phyloP scores from a whole-genome alignment of 1,140 invertebrate genomes.

The Trichonephila inaurata region DNA sequence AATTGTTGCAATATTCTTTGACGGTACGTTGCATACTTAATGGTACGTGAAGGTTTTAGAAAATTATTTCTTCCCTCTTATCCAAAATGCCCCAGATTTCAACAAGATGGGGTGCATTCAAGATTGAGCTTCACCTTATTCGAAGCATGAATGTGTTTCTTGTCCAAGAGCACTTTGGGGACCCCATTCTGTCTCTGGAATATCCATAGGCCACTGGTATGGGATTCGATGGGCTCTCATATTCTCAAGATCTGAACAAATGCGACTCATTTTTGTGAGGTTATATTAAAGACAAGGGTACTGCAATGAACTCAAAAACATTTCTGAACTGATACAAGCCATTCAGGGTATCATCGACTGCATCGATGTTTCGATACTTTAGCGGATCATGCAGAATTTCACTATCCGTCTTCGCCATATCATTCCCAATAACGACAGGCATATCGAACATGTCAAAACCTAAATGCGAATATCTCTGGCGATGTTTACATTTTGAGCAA shows the following conservation, averaged over 20 bases:
- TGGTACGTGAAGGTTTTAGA: too few relatives aligned
- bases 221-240: background rate
- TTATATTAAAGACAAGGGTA: background rate
- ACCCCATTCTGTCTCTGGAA: background rate
- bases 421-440: background rate
- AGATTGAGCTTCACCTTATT: background rate
- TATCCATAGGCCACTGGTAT: background rate
- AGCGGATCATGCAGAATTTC: background rate
- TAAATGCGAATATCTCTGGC: background rate
- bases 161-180: background rate
- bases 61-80: background rate
- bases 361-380: background rate
- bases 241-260: background rate
- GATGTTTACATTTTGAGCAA: background rate
- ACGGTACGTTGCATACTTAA: too few relatives aligned
- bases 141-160: background rate
- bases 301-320: background rate
- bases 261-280: background rate
- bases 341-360: background rate
- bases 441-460: background rate
- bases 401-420: background rate
- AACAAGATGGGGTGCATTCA: background rate
- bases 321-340: background rate
- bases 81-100: background rate
- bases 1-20: too few relatives aligned